Percentiles rank a stretch among this genome's conserved stretches.
Conservation (phyloP, 92 coral and sea anemone genomes). For the Plumapathes pennacea region DNA sequence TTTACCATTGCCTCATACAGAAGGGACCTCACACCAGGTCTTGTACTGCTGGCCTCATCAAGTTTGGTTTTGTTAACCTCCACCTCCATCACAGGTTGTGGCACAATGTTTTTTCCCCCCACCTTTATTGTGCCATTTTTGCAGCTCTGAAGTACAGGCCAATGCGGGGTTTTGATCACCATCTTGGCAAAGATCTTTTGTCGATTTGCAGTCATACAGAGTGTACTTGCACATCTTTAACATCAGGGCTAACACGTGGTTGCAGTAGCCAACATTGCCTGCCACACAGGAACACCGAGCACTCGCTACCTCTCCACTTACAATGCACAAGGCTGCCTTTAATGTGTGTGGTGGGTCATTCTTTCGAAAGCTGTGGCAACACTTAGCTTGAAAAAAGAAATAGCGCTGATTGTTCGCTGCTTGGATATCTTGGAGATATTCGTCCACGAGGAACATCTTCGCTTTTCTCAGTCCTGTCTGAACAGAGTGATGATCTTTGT, state of each 20-base stretch:
- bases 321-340: constrained; percentile 8
- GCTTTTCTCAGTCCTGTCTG: constrained; percentile 28
- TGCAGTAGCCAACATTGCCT: constrained; percentile 24
- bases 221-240: constrained; percentile 22
- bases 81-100: constrained; percentile 30
- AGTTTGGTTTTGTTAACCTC: constrained; percentile 31
- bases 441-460: constrained; percentile 13
- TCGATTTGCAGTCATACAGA: constrained; percentile 43
- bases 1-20: constrained; percentile 34
- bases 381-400: constrained; percentile 30
- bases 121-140: constrained; percentile 44
- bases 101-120: constrained; percentile 25
- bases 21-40: constrained; percentile 22
- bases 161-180: constrained; percentile 19
- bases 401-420: constrained; percentile 2
- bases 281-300: constrained; percentile 24
- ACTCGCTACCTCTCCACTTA: constrained; percentile 2
- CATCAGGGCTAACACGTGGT: constrained; percentile 16
- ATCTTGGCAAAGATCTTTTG: constrained; percentile 24
- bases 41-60: neutral
- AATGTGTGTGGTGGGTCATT: constrained; percentile 11
- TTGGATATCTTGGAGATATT: neutral
- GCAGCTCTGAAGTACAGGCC: constrained; percentile 31
- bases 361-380: constrained; percentile 45
- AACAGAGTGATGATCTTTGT: constrained; percentile 6